A percentile compares a stretch with the other conserved stretches of the same genome.
Evolutionary conservation across 2,888 invertebrate species (phyloP).

Genomic region (Amphipyra berbera): DNA sequence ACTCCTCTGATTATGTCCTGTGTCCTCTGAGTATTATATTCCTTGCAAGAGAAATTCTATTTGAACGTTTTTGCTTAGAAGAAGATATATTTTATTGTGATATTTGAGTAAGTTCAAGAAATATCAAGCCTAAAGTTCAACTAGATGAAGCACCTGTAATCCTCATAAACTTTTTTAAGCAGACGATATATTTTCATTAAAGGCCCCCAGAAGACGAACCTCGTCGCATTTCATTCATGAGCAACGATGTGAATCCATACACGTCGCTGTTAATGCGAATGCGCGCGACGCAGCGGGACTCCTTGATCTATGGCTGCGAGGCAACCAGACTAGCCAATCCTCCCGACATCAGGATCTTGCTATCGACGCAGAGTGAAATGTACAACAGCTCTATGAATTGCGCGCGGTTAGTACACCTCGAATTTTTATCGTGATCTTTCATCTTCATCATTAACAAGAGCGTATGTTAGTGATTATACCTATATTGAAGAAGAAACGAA

Average conservation of each 20-base stretch:
- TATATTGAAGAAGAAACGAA: too few relatives aligned
- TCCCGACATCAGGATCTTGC: slow-evolving; percentile 43
- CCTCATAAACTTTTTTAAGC: background rate
- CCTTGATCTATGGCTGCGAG: slow-evolving; percentile 41
- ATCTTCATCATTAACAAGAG: too few relatives aligned
- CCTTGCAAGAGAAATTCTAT: too few relatives aligned
- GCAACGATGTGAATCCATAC: slow-evolving; percentile 71
- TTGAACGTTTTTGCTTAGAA: too few relatives aligned
- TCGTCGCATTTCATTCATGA: slow-evolving; percentile 80
- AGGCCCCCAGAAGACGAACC: slow-evolving; percentile 68
- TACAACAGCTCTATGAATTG: slow-evolving; percentile 60
- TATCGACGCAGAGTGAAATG: slow-evolving; percentile 67
- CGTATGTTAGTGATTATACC: too few relatives aligned
- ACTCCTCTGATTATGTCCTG: too few relatives aligned
- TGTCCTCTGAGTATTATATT: too few relatives aligned
- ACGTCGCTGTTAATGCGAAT: slow-evolving; percentile 66
- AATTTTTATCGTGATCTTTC: background rate
- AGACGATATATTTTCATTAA: slow-evolving; percentile 31
- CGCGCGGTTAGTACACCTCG: slow-evolving; percentile 55
- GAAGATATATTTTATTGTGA: too few relatives aligned
- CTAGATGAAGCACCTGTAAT: too few relatives aligned
- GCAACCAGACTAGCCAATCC: slow-evolving; percentile 17
- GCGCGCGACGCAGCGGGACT: slow-evolving; percentile 58
- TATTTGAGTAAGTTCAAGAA: too few relatives aligned
- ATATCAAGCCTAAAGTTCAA: too few relatives aligned